Conservation (phyloP, 2,113 vertebrate genomes). For the Oreotrochilus melanogaster region DNA sequence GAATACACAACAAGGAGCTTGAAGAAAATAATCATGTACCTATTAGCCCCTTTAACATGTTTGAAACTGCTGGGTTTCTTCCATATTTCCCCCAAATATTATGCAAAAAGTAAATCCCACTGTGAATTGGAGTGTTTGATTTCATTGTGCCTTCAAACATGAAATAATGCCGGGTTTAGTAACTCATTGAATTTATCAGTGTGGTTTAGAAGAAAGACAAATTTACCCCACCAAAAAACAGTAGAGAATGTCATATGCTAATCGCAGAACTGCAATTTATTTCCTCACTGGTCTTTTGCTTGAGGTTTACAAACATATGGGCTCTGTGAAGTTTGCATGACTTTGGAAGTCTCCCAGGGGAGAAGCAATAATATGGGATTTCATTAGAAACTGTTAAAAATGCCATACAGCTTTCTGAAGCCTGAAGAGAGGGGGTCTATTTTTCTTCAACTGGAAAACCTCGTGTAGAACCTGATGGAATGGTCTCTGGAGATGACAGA, state of each 20-base stretch:
- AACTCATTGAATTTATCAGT: conserved; percentile 26
- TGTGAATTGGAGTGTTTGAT: background rate
- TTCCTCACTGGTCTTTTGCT: conserved; percentile 29
- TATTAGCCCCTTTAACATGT: background rate
- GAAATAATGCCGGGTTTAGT: background rate
- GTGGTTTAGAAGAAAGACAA: conserved; percentile 14
- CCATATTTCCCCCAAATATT: background rate
- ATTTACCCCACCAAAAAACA: background rate
- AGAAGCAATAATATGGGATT: conserved; percentile 17
- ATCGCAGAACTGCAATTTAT: conserved; percentile 20
- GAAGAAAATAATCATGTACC: conserved; percentile 12
- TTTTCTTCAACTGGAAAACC: conserved; percentile 31
- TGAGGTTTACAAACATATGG: background rate
- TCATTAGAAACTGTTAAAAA: conserved; percentile 49
- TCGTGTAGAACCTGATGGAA: background rate
- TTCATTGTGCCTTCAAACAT: conserved; percentile 24
- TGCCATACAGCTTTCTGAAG: conserved; percentile 20
- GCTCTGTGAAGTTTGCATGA: conserved; percentile 46
- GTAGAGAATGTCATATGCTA: conserved; percentile 31
- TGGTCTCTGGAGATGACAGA: background rate
- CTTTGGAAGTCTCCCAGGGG: conserved; percentile 44
- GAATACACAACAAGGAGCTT: conserved; percentile 30
- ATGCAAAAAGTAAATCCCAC: conserved; percentile 7
- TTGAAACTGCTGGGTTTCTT: background rate
- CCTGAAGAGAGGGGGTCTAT: background rate